phyloP scores from a whole-genome alignment of 1,140 invertebrate species.

The Nixonia krombeini region DNA sequence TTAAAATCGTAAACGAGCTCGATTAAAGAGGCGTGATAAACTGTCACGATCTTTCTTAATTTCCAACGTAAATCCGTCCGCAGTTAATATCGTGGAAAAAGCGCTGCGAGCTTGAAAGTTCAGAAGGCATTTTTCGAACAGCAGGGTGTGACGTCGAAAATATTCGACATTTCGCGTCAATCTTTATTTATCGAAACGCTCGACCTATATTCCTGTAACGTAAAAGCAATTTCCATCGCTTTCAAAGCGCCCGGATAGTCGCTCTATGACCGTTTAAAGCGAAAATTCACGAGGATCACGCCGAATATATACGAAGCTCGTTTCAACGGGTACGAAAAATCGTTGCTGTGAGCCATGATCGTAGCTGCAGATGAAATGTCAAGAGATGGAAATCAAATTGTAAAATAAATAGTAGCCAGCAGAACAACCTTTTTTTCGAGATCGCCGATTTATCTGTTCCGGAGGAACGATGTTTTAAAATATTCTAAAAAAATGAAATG shows the following conservation, averaged over 20 bases:
- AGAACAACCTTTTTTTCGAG: too few relatives aligned
- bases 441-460: too few relatives aligned
- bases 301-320: constrained; percentile 13
- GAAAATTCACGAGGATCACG: constrained; percentile 25
- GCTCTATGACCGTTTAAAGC: constrained; percentile 17
- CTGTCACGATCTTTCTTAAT: too few relatives aligned
- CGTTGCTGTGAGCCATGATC: constrained; percentile 5
- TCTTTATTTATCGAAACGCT: constrained; percentile 46
- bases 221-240: constrained; percentile 38
- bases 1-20: too few relatives aligned
- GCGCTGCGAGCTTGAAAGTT: constrained; percentile 10
- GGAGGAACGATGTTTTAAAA: too few relatives aligned
- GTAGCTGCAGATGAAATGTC: neutral
- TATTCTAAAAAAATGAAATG: too few relatives aligned
- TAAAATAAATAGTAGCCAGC: too few relatives aligned
- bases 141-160: constrained; percentile 25
- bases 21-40: too few relatives aligned
- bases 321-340: constrained; percentile 16
- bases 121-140: constrained; percentile 2
- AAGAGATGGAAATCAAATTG: too few relatives aligned
- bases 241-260: constrained; percentile 5
- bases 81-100: constrained; percentile 28
- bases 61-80: constrained; percentile 1
- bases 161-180: constrained; percentile 37
- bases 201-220: constrained; percentile 34